phyloP scores from a whole-genome alignment of 53 echinoderm and acorn worm species.

The Mesocentrotus franciscanus region DNA sequence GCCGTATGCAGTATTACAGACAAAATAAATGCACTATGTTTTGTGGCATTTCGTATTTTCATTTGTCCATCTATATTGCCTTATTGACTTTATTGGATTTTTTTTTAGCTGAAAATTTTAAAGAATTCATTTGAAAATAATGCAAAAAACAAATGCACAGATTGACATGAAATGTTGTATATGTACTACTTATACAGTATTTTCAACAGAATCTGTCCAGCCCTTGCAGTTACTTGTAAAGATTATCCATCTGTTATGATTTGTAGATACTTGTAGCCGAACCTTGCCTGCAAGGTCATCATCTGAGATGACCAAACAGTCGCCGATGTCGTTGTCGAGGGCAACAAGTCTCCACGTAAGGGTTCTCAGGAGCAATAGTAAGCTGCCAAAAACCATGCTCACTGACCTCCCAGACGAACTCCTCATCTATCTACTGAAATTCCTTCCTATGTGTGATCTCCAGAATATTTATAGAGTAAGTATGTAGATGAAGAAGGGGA shows the following conservation, averaged over 20 bases:
- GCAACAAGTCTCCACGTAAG: conserved; percentile 48
- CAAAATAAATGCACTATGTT: too few species aligned
- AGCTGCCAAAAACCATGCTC: conserved; percentile 61
- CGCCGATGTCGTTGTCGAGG: neutral
- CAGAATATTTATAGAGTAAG: conserved; percentile 59
- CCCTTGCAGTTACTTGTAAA: too few species aligned
- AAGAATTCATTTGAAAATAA: too few species aligned
- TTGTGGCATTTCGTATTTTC: too few species aligned
- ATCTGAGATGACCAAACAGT: conserved; percentile 14
- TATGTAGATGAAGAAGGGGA: neutral
- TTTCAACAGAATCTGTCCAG: too few species aligned
- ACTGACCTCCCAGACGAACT: conserved; percentile 77
- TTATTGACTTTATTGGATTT: too few species aligned
- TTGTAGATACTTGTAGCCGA: conserved; percentile 53
- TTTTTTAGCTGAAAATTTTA: too few species aligned
- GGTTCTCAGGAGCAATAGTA: conserved; percentile 59
- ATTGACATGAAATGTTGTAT: too few species aligned
- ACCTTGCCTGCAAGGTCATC: conserved; percentile 49
- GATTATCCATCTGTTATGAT: neutral
- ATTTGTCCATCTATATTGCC: too few species aligned
- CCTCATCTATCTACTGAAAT: conserved; percentile 79
- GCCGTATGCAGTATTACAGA: too few species aligned
- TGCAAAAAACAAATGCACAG: too few species aligned
- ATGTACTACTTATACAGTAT: too few species aligned
- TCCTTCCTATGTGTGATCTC: conserved; percentile 74